Evolutionary conservation across 2,888 invertebrate genomes (phyloP).

Genomic region (Hirtodrosophila histrioides): DNA sequence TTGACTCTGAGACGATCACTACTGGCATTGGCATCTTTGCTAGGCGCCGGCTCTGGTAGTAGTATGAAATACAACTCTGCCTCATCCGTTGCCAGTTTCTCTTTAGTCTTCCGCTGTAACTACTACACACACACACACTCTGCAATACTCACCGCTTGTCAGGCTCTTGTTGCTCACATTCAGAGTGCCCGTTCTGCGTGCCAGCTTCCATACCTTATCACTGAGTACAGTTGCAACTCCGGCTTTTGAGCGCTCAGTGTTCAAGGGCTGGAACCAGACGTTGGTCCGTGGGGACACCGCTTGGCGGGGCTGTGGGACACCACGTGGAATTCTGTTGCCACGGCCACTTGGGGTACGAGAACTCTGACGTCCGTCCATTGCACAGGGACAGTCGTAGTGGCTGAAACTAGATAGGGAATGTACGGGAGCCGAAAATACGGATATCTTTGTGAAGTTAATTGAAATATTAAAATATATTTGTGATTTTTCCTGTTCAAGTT

Average conservation of each 20-base stretch:
- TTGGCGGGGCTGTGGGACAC: constrained; percentile 45
- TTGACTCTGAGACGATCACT: constrained; percentile 15
- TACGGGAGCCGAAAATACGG: too few relatives aligned
- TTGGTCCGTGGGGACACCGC: constrained; percentile 58
- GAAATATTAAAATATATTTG: too few relatives aligned
- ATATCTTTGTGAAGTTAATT: too few relatives aligned
- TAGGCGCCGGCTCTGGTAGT: constrained; percentile 34
- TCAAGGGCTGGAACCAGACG: constrained; percentile 85
- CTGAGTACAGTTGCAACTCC: constrained; percentile 89
- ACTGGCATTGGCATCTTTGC: constrained; percentile 47
- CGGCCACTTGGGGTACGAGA: background rate
- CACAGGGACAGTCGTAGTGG: constrained; percentile 25
- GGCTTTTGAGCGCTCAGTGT: constrained; percentile 87
- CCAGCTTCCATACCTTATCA: constrained; percentile 90
- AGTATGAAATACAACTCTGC: constrained; percentile 71
- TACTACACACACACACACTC: constrained; percentile 19
- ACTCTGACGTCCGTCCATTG: constrained; percentile 32
- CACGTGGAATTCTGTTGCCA: constrained; percentile 55
- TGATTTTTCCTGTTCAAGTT: too few relatives aligned
- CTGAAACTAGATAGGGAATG: too few relatives aligned
- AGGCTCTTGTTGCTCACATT: constrained; percentile 91
- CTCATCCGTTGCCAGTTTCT: background rate
- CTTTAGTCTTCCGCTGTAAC: constrained; percentile 44
- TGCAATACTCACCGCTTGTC: constrained; percentile 87
- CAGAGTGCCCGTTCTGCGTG: constrained; percentile 91